Percentiles rank a stretch among this genome's conserved stretches.
These are phyloP conservation scores for Lacanobia wlatinum DNA, from an alignment of 2,888 invertebrate genomes.

Conservation along the genomic window DNA sequence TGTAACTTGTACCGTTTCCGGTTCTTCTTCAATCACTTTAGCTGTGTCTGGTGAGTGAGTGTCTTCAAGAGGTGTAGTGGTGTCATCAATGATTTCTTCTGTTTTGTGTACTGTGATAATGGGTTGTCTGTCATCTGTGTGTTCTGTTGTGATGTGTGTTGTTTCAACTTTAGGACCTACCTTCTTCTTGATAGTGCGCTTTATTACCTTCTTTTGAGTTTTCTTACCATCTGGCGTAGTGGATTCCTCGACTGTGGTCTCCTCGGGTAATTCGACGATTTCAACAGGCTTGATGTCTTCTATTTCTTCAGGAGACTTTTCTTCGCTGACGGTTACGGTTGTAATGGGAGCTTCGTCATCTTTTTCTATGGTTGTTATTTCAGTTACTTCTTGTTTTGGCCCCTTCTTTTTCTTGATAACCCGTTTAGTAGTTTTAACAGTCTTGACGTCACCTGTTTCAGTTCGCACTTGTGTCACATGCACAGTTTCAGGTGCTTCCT, in stretches of 20 bases:
- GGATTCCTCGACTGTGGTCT: constrained; percentile 59
- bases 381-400: too few species aligned
- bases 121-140: constrained; percentile 29
- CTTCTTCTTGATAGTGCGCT: constrained; percentile 69
- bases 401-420: too few species aligned
- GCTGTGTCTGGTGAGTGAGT: constrained; percentile 45
- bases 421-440: too few species aligned
- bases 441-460: too few species aligned
- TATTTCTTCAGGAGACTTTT: too few species aligned
- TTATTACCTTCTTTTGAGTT: constrained; percentile 64
- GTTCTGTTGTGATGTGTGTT: constrained; percentile 41
- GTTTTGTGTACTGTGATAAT: constrained; percentile 35
- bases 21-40: constrained; percentile 56
- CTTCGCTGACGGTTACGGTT: too few species aligned
- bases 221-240: constrained; percentile 71
- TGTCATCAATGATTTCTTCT: constrained; percentile 63
- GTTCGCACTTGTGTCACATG: too few species aligned
- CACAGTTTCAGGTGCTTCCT: too few species aligned
- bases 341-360: too few species aligned
- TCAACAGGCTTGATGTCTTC: constrained; percentile 32
- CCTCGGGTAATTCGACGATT: constrained; percentile 68
- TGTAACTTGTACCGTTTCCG: constrained; percentile 53
- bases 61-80: constrained; percentile 54
- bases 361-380: too few species aligned
- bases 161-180: constrained; percentile 72